phyloP scores from a whole-genome alignment of 2,113 vertebrate genomes.

The Microcebus griseorufus region DNA sequence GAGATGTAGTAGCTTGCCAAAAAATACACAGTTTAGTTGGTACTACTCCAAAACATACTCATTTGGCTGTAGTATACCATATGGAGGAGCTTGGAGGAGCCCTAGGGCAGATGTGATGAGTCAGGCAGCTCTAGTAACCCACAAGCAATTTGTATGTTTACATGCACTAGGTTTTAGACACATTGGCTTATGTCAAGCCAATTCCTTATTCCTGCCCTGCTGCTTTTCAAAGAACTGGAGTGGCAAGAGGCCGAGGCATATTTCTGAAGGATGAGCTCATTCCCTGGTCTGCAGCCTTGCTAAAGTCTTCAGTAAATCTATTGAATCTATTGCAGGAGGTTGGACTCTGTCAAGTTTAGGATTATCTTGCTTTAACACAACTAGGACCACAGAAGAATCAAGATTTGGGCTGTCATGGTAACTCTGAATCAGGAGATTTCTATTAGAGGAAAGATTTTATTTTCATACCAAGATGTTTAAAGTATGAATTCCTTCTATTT shows the following conservation, averaged over 20 bases:
- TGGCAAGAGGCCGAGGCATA: neutral
- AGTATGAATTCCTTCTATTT: slow-evolving; percentile 12
- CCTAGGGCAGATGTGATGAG: neutral
- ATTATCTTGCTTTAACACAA: slow-evolving; percentile 36
- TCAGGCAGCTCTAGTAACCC: neutral
- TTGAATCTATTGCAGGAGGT: slow-evolving; percentile 38
- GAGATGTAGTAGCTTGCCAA: neutral
- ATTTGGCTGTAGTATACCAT: neutral
- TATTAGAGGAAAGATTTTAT: neutral
- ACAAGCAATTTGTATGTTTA: slow-evolving; percentile 57
- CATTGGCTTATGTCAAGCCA: slow-evolving; percentile 48
- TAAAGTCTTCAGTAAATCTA: neutral
- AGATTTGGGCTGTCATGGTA: neutral
- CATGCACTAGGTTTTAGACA: slow-evolving; percentile 51
- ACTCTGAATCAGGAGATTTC: neutral
- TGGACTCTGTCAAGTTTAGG: slow-evolving; percentile 32
- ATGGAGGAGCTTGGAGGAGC: neutral
- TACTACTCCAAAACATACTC: neutral
- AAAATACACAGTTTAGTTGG: neutral
- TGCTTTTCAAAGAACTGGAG: slow-evolving; percentile 42
- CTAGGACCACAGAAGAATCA: slow-evolving; percentile 11
- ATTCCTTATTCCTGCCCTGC: slow-evolving; percentile 34
- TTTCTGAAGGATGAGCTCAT: slow-evolving; percentile 61
- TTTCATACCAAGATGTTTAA: slow-evolving; percentile 27
- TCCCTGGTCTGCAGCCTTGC: slow-evolving; percentile 12